phyloP scores from a whole-genome alignment of 2,888 invertebrate genomes.

The Euclidia mi region DNA sequence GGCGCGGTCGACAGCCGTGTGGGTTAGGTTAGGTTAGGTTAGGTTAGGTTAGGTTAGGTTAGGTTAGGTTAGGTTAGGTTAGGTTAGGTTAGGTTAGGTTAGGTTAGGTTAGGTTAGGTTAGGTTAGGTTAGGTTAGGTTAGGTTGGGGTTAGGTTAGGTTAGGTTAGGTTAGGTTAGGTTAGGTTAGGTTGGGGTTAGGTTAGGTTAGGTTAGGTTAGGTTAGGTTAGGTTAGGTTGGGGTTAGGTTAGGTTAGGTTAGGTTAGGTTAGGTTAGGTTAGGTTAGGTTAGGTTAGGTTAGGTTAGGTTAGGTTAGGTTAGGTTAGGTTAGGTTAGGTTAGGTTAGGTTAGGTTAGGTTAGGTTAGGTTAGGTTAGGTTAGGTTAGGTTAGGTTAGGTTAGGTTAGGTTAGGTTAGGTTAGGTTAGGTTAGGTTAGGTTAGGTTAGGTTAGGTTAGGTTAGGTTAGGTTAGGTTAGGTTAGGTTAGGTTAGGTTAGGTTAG shows the following conservation, averaged over 20 bases:
- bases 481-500: slow-evolving; percentile 44
- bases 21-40: too few species aligned
- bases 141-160: too few species aligned
- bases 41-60: slow-evolving; percentile 47
- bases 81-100: slow-evolving; percentile 46
- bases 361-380: slow-evolving; percentile 24
- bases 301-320: slow-evolving; percentile 37
- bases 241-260: slow-evolving; percentile 45
- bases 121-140: too few species aligned
- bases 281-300: slow-evolving; percentile 39
- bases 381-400: slow-evolving; percentile 29
- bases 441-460: slow-evolving; percentile 44
- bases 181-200: too few species aligned
- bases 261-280: slow-evolving; percentile 48
- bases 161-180: too few species aligned
- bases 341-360: slow-evolving; percentile 35
- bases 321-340: slow-evolving; percentile 38
- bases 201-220: slow-evolving; percentile 44
- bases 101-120: slow-evolving; percentile 35
- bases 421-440: slow-evolving; percentile 44
- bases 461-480: slow-evolving; percentile 46
- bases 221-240: too few species aligned
- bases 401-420: slow-evolving; percentile 41
- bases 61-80: slow-evolving; percentile 48
- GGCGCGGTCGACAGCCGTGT: too few species aligned